Base-by-base conservation (phyloP, 2,888 invertebrate genomes). In the Cryptosula pallasiana region DNA sequence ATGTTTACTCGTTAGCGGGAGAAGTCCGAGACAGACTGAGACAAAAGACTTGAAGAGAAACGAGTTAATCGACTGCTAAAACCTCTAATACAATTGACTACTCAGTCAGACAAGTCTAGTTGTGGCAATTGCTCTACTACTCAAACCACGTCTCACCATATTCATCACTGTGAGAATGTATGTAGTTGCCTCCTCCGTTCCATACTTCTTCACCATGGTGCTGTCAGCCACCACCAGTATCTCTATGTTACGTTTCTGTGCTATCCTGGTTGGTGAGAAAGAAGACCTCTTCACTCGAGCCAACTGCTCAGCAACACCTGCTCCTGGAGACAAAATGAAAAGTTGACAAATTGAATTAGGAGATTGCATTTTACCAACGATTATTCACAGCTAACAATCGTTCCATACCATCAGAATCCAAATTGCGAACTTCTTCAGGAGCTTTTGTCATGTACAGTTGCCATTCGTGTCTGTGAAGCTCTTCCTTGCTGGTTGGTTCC, bases 141-240 rank as follows among this genome's bases (percentile, higher is more conserved):
- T n/a, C n/a, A n/a, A n/a, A n/a, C n/a, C n/a, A n/a, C n/a, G n/a
- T 16, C 63, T 3, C 29, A 70, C 70, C 70, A 54, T 70, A 29
- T 94, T 94, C 93, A 94, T 93, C 76, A 94, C 91, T 72, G 94
- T 93, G 71, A 94, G 88, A 35, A 94, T 88, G 85, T 94, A 94
- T 2, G 91, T 91, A 83, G 92, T 91, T 77, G 93, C 88, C 80
- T 91, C 91, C 77, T 90, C 89, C 32, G 76, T 76, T 78, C 80
- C 78, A 73, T 83, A 81, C 75, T 79, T 82, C 34, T 77, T 77
- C 45, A 81, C 77, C 81, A 82, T 81, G 74, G 74, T 77, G 71
- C 77, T 78, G 75, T 83, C 83, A 0, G 80, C 81, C 9, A 82
- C 83, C 23, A 83, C 82, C 69, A 83, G 73, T 0, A 81, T 83